These are phyloP conservation scores for Aphelocoma californica DNA, from an alignment of 2,797 vertebrate genomes.

Conservation along the genomic window DNA sequence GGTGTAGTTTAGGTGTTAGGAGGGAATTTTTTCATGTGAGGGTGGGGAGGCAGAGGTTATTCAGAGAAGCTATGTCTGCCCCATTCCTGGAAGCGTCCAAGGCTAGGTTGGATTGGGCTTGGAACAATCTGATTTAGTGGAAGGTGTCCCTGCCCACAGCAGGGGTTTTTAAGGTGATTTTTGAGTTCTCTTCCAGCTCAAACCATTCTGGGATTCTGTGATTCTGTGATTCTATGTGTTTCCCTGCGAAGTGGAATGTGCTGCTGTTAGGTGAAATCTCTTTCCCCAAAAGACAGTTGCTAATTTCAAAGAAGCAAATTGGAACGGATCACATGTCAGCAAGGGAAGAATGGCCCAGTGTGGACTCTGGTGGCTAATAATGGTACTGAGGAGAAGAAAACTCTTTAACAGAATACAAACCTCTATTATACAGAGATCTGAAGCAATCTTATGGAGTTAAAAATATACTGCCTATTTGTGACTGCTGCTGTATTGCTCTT, in stretches of 20 bases:
- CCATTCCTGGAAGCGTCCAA: not conserved
- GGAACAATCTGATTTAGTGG: not conserved
- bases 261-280: not conserved
- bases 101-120: too few species aligned
- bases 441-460: not conserved
- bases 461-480: not conserved
- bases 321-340: not conserved
- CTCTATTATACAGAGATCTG: not conserved
- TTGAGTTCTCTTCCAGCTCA: not conserved
- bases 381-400: not conserved
- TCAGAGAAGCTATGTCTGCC: not conserved
- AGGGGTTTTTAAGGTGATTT: too few species aligned
- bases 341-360: not conserved
- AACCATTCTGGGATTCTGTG: not conserved
- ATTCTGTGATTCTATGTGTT: not conserved
- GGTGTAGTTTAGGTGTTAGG: not conserved
- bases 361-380: not conserved
- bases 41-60: not conserved
- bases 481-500: not conserved
- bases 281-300: not conserved
- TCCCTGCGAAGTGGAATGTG: not conserved
- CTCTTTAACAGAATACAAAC: not conserved
- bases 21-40: not conserved
- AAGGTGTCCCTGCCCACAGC: not conserved
- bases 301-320: not conserved